Percentiles rank a stretch among this genome's conserved stretches.
phyloP scores from a whole-genome alignment of 1,140 invertebrate genomes.

The Octopus bimaculoides region DNA sequence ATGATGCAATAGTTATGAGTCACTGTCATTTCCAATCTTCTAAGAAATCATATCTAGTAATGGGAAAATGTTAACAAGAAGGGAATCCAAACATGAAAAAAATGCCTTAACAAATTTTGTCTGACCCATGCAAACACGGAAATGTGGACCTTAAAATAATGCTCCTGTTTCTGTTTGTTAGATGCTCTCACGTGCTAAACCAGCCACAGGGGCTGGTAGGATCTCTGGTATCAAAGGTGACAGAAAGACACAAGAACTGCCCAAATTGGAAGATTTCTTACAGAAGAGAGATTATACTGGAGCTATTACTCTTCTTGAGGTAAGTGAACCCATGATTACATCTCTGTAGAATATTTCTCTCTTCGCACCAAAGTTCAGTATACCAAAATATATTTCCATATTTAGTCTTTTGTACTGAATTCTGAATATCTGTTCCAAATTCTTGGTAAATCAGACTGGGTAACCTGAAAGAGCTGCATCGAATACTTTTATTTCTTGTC shows the following conservation, averaged over 20 bases:
- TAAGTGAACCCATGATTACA: slow-evolving; percentile 46
- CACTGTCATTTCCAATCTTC: too few species aligned
- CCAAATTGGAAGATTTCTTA: slow-evolving; percentile 88
- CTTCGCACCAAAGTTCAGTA: background rate
- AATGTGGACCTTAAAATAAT: too few species aligned
- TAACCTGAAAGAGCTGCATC: too few species aligned
- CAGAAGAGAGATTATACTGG: slow-evolving; percentile 88
- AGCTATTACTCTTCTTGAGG: slow-evolving; percentile 88
- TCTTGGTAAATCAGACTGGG: too few species aligned
- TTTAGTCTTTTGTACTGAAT: background rate
- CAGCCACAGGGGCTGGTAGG: slow-evolving; percentile 52
- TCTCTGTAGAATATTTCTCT: background rate
- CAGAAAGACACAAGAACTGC: slow-evolving; percentile 61
- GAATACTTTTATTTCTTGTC: too few species aligned
- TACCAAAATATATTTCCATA: background rate
- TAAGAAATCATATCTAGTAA: too few species aligned
- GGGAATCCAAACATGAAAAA: too few species aligned
- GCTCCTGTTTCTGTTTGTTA: slow-evolving; percentile 22
- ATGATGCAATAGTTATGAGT: too few species aligned
- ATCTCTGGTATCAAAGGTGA: slow-evolving; percentile 48
- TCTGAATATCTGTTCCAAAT: too few species aligned
- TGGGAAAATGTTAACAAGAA: too few species aligned
- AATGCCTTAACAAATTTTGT: too few species aligned
- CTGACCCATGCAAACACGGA: too few species aligned
- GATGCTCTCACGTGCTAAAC: slow-evolving; percentile 57